These are phyloP conservation scores for Gymnoscopelus microlampas DNA, from an alignment of 2,797 vertebrate genomes.

Conservation along the genomic window DNA sequence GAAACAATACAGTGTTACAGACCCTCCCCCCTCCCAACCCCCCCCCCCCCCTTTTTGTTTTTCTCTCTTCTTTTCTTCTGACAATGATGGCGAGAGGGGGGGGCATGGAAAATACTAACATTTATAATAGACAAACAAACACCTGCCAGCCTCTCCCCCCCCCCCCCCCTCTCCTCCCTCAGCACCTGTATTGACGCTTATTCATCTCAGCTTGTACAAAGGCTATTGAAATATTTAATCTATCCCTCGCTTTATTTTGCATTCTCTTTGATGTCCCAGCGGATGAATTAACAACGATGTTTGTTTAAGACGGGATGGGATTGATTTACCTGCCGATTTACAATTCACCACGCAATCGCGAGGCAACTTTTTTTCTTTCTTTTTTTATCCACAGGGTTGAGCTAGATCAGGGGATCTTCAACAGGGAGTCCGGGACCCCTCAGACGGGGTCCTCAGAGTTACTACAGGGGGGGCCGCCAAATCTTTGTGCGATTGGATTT, in stretches of 20 bases:
- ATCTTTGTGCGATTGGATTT: too few species aligned
- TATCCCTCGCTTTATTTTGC: not conserved
- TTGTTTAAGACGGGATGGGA: not conserved
- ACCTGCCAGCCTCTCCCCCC: not conserved
- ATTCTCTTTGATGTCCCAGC: conserved; percentile 20
- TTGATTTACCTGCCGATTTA: too few species aligned
- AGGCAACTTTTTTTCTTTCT: too few species aligned
- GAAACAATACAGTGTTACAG: conserved; percentile 32
- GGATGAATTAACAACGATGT: conserved; percentile 15
- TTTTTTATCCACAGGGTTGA: too few species aligned
- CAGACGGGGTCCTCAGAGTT: too few species aligned
- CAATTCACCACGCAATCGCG: too few species aligned
- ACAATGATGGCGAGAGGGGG: not conserved
- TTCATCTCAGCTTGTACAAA: not conserved
- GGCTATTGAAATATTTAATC: conserved; percentile 9
- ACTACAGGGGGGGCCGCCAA: too few species aligned
- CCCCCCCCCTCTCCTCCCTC: too few species aligned
- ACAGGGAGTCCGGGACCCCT: too few species aligned
- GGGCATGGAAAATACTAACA: too few species aligned
- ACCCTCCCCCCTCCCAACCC: not conserved
- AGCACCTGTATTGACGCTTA: not conserved
- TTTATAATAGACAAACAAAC: too few species aligned
- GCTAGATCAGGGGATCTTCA: too few species aligned
- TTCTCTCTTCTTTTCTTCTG: not conserved
- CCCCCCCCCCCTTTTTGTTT: not conserved